phyloP scores from a whole-genome alignment of 1,140 invertebrate genomes.

The Orius laevigatus region DNA sequence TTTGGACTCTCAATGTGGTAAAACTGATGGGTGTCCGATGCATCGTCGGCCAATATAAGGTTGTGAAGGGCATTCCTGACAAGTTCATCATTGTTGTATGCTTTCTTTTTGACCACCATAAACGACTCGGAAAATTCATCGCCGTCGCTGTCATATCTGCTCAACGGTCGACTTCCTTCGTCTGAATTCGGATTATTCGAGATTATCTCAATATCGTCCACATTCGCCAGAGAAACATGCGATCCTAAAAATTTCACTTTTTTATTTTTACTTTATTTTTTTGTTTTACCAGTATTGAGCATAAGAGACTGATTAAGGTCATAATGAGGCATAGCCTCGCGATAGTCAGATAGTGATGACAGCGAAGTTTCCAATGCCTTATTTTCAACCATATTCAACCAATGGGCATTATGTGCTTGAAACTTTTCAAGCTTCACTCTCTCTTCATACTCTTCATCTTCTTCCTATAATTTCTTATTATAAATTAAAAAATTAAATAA shows the following conservation, averaged over 20 bases:
- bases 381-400: constrained; percentile 87
- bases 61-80: constrained; percentile 21
- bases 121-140: constrained; percentile 16
- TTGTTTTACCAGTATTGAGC: constrained; percentile 39
- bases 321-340: constrained; percentile 47
- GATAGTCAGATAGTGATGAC: constrained; percentile 36
- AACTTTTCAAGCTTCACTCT: constrained; percentile 91
- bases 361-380: constrained; percentile 34
- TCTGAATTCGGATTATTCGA: constrained; percentile 30
- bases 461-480: constrained; percentile 37
- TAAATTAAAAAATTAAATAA: constrained; percentile 15
- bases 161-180: constrained; percentile 31
- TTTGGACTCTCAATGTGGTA: constrained; percentile 15
- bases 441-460: constrained; percentile 76
- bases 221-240: constrained; percentile 26
- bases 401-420: constrained; percentile 89
- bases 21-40: constrained; percentile 11
- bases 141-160: constrained; percentile 24
- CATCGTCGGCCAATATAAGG: constrained; percentile 19
- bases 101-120: constrained; percentile 6
- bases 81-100: constrained; percentile 17
- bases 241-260: constrained; percentile 23
- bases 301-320: constrained; percentile 53
- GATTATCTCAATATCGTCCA: constrained; percentile 30
- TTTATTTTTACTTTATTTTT: constrained; percentile 2